These are phyloP conservation scores for Formica aserva DNA, from an alignment of 2,888 invertebrate species.

Conservation along the genomic window DNA sequence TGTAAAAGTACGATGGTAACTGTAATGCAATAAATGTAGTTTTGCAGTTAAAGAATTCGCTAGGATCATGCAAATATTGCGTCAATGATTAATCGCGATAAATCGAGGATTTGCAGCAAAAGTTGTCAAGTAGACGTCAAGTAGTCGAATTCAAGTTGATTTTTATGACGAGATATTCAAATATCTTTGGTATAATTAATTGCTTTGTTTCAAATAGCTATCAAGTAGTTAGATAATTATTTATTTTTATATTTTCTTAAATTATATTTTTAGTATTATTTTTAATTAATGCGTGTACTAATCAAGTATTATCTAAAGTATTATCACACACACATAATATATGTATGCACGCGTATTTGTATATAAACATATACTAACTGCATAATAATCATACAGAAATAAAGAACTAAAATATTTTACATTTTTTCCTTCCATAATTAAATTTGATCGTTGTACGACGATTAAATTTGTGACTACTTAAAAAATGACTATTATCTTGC, in stretches of 20 bases:
- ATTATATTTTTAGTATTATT: background rate
- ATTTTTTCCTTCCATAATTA: background rate
- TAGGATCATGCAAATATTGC: constrained; percentile 18
- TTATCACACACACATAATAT: background rate
- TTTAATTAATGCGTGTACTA: background rate
- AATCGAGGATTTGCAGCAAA: background rate
- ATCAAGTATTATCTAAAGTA: background rate
- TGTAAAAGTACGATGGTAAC: constrained; percentile 44
- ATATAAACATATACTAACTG: background rate
- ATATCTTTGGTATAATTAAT: background rate
- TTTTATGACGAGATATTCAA: background rate
- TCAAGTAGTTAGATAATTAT: constrained; percentile 5
- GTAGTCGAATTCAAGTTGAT: background rate
- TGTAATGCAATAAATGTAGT: constrained; percentile 40
- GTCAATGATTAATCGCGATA: constrained; percentile 36
- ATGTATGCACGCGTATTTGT: too few species aligned
- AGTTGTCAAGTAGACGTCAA: background rate
- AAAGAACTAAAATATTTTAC: background rate
- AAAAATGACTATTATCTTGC: background rate
- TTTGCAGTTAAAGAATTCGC: constrained; percentile 19
- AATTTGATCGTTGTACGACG: background rate
- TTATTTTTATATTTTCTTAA: background rate
- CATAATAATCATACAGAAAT: background rate
- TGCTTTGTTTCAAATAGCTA: background rate
- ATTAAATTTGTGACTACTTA: background rate